Evolutionary conservation across 2,888 invertebrate species (phyloP), one percentile per base, ranked within the genome.

Genomic region (Allacma fusca): DNA sequence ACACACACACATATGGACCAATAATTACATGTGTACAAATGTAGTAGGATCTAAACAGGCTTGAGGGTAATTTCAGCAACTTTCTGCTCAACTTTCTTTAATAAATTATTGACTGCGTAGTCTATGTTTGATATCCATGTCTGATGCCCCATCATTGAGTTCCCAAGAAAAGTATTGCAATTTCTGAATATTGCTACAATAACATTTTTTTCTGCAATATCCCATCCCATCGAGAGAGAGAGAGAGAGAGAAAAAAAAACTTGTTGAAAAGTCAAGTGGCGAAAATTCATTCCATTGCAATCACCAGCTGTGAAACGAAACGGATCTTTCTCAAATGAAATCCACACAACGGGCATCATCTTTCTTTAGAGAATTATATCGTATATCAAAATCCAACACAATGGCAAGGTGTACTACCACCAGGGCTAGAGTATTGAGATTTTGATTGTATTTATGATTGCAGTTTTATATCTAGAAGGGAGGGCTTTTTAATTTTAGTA

Each of bases 281-380:
- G 23, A 62, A 62, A 62, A 21, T 62, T 23, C 26, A 24, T 62
- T 62, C 4, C 21, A 21, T 62, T 62, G 62, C n/a, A n/a, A 62
- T n/a, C 21, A 62, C 62, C 62, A 62, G 62, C 62, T 62, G 62
- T 62, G 62, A 62, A 62, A 62, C 62, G 62, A 40, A 40, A 40
- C 40, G 40, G 62, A 62, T 62, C n/a, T 62, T 40, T 62, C 62
- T n/a, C 62, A 24, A 24, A 21, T 62, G 13, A 12, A 62, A 24
- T 62, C 62, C 62, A 62, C 62, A 62, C 62, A 24, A 62, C 62
- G 62, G 62, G 62, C 26, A 62, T 62, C 62, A 62, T 62, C 21
- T 62, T 23, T n/a, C n/a, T n/a, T n/a, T n/a, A n/a, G n/a, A n/a
- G n/a, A n/a, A n/a, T n/a, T n/a, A n/a, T n/a, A n/a, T n/a, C n/a